Conservation (phyloP, 2,888 invertebrate species). For the Cartodere bifasciata region DNA sequence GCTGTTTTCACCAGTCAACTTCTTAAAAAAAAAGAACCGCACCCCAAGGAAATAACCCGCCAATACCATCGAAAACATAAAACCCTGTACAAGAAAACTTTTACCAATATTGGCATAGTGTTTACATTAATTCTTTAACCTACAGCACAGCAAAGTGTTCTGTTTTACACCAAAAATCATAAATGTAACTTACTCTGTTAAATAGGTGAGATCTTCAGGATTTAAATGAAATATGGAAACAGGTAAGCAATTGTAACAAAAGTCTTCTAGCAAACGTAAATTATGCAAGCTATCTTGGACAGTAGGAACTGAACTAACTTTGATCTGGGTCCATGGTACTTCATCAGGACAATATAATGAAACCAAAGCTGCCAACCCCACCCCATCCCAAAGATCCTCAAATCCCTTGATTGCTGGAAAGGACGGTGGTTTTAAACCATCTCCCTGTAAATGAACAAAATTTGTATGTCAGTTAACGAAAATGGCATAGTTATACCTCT, state of each 20-base stretch:
- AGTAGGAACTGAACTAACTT: constrained; percentile 51
- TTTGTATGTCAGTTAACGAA: neutral
- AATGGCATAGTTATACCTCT: constrained; percentile 17
- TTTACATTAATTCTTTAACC: no score
- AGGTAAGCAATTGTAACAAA: constrained; percentile 75
- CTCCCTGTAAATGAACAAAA: constrained; percentile 37
- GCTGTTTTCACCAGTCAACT: no score
- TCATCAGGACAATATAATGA: constrained; percentile 83
- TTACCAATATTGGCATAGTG: no score
- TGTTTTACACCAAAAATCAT: no score
- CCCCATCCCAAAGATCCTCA: constrained; percentile 84
- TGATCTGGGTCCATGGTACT: constrained; percentile 57
- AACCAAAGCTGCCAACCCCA: constrained; percentile 73
- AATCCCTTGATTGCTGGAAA: constrained; percentile 66
- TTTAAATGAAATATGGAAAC: constrained; percentile 85
- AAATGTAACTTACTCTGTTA: constrained; percentile 57
- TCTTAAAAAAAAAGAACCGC: no score
- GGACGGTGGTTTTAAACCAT: constrained; percentile 40
- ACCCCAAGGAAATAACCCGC: no score
- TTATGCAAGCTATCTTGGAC: constrained; percentile 87
- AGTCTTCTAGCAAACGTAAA: constrained; percentile 74
- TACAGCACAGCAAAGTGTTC: no score
- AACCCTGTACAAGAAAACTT: no score
- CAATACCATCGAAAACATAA: no score
- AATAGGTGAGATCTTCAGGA: constrained; percentile 91